Conservation (phyloP, 2,888 invertebrate species). For the Automeris io region DNA sequence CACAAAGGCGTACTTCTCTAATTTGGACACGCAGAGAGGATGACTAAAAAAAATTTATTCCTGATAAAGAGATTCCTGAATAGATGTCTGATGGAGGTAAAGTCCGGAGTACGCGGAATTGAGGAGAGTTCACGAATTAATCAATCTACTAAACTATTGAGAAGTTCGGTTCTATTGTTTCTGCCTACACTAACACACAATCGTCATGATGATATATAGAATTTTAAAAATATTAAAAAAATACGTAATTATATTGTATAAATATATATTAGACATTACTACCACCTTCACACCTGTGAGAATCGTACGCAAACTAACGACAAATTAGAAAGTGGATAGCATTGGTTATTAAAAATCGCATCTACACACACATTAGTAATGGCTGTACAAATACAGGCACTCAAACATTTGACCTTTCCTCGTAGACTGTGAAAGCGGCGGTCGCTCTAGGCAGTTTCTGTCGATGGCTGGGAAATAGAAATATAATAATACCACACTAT, state of each 20-base stretch:
- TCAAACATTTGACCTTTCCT: constrained; percentile 52
- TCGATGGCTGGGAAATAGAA: not conserved
- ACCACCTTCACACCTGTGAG: not conserved
- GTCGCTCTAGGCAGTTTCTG: constrained; percentile 3
- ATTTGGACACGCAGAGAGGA: too few species aligned
- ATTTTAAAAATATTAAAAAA: not conserved
- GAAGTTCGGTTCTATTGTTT: too few species aligned
- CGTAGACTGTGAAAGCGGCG: constrained; percentile 51
- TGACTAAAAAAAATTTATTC: too few species aligned
- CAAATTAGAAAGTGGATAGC: constrained; percentile 21
- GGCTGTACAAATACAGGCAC: constrained; percentile 18
- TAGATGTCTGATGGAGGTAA: too few species aligned
- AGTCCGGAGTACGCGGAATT: too few species aligned
- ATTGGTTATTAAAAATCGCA: constrained; percentile 11
- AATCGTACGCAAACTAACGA: constrained; percentile 6
- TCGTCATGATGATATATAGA: too few species aligned
- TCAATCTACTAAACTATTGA: too few species aligned
- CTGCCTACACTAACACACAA: too few species aligned
- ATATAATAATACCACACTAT: too few species aligned
- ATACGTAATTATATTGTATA: not conserved
- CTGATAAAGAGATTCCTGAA: too few species aligned
- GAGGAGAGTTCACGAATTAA: too few species aligned
- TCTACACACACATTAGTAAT: constrained; percentile 7
- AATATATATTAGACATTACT: not conserved
- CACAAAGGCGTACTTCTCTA: too few species aligned